phyloP scores from a whole-genome alignment of 2,888 invertebrate genomes.

The Gari tellinella region DNA sequence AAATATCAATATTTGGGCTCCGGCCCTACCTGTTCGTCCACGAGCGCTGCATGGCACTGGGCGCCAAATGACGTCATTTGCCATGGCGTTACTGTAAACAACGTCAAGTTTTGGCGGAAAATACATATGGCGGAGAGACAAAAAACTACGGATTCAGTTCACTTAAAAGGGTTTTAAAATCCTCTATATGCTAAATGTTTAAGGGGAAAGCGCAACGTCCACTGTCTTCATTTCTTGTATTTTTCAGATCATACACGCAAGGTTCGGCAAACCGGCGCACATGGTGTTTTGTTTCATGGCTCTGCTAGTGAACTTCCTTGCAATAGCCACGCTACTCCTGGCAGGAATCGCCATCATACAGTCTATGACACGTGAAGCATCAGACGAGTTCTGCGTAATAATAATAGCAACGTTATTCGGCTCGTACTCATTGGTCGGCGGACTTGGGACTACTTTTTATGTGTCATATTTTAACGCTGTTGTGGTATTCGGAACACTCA shows the following conservation, averaged over 20 bases:
- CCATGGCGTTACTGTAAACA: too few species aligned
- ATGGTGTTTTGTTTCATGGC: conserved; percentile 72
- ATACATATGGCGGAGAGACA: too few species aligned
- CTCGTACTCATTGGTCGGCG: conserved; percentile 74
- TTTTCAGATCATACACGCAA: conserved; percentile 69
- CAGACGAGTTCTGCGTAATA: conserved; percentile 73
- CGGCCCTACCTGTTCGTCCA: too few species aligned
- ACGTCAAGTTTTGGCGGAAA: too few species aligned
- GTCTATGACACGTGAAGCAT: conserved; percentile 67
- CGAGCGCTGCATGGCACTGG: too few species aligned
- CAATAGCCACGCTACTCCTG: conserved; percentile 66
- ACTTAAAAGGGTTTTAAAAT: too few species aligned
- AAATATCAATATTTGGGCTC: too few species aligned
- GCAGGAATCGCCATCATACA: conserved; percentile 69
- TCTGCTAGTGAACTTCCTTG: conserved; percentile 73
- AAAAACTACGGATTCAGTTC: too few species aligned
- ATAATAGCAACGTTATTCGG: conserved; percentile 75
- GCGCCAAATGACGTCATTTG: too few species aligned
- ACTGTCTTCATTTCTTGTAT: conserved; percentile 1
- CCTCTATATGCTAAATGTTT: too few species aligned
- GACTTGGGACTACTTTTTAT: conserved; percentile 79
- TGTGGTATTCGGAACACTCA: conserved; percentile 66
- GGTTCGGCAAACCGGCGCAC: conserved; percentile 74
- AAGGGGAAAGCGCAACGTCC: too few species aligned
- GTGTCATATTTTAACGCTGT: conserved; percentile 78